phyloP scores from a whole-genome alignment of 2,113 vertebrate genomes.

The Lonchura striata region DNA sequence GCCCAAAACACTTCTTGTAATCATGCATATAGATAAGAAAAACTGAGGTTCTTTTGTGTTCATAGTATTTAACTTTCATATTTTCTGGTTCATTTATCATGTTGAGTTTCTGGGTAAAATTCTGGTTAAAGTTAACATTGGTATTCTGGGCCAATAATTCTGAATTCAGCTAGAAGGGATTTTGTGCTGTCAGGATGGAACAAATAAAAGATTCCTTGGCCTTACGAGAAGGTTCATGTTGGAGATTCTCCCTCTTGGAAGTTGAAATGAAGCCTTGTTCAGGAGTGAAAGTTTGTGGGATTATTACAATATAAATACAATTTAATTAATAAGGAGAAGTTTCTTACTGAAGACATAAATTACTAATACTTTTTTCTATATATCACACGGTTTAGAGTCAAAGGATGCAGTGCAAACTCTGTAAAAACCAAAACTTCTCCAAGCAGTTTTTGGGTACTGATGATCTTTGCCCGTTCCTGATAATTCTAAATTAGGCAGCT shows the following conservation, averaged over 20 bases:
- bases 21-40: not conserved
- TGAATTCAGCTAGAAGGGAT: not conserved
- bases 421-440: not conserved
- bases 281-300: not conserved
- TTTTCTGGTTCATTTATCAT: not conserved
- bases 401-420: not conserved
- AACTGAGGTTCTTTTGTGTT: not conserved
- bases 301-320: not conserved
- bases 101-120: not conserved
- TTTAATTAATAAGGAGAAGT: not conserved
- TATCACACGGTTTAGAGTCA: not conserved
- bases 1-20: not conserved
- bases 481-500: not conserved
- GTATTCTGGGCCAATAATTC: not conserved
- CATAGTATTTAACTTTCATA: not conserved
- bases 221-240: not conserved
- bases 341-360: not conserved
- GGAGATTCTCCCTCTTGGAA: not conserved
- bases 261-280: not conserved
- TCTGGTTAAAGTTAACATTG: not conserved
- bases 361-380: not conserved
- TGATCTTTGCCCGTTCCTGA: not conserved
- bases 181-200: not conserved
- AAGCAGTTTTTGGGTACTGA: not conserved
- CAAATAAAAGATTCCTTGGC: not conserved